phyloP scores from a whole-genome alignment of 2,113 vertebrate species.

The Eptatretus burgeri region DNA sequence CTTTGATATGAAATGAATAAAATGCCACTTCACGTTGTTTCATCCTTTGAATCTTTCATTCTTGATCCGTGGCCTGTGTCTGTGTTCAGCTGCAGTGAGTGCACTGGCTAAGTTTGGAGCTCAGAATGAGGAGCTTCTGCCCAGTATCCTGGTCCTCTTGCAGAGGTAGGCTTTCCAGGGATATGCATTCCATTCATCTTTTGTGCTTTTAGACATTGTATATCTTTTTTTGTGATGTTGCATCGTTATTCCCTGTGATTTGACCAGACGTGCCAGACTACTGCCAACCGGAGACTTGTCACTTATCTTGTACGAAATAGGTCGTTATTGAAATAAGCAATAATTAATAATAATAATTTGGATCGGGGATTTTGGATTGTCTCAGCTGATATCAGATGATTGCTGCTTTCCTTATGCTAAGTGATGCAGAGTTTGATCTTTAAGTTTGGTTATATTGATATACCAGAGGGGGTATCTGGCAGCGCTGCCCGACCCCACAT shows the following conservation, averaged over 20 bases:
- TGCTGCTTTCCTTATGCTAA: no score
- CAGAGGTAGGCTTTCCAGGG: conserved; percentile 30
- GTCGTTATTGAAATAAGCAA: not conserved
- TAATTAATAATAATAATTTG: no score
- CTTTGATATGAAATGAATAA: no score
- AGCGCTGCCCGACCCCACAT: no score
- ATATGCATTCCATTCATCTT: no score
- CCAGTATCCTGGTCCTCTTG: conserved; percentile 71
- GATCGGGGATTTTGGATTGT: no score
- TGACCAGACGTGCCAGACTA: not conserved
- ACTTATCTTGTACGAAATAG: not conserved
- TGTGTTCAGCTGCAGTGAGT: conserved; percentile 47
- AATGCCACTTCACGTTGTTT: no score
- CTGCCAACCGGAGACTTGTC: not conserved
- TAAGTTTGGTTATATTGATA: no score
- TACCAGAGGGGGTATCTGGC: no score
- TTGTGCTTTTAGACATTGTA: not conserved
- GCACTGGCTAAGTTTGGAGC: conserved; percentile 89
- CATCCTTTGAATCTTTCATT: no score
- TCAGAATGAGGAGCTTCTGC: conserved; percentile 74
- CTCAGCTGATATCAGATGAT: no score
- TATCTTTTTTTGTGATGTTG: not conserved
- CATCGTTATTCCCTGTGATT: not conserved
- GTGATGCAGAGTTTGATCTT: no score
- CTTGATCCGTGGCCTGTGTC: not conserved